phyloP scores from a whole-genome alignment of 1,140 invertebrate species.

The Zaprionus ghesquierei region DNA sequence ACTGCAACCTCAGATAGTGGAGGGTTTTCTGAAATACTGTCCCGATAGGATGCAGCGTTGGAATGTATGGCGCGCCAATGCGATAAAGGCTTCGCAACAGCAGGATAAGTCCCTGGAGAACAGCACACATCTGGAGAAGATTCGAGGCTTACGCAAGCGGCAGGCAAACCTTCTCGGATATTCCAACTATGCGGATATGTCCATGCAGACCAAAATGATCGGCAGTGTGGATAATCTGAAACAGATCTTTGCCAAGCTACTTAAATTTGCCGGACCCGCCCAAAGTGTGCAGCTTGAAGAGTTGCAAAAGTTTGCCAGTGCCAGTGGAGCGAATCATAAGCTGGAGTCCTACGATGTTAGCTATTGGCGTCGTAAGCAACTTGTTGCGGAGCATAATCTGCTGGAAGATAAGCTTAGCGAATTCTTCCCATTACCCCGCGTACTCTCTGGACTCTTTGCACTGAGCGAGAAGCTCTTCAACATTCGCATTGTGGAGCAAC shows the following conservation, averaged over 20 bases:
- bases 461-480: conserved; percentile 91
- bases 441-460: conserved; percentile 89
- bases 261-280: conserved; percentile 87
- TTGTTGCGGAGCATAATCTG: conserved; percentile 86
- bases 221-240: conserved; percentile 90
- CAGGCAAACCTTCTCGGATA: conserved; percentile 92
- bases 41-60: conserved; percentile 89
- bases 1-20: conserved; percentile 88
- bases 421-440: conserved; percentile 92
- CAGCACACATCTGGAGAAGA: conserved; percentile 89
- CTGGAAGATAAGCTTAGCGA: conserved; percentile 89
- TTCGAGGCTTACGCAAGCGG: conserved; percentile 87
- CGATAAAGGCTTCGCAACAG: conserved; percentile 87
- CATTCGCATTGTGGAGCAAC: conserved; percentile 90
- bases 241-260: conserved; percentile 88
- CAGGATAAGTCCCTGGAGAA: conserved; percentile 87
- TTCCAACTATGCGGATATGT: conserved; percentile 91
- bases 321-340: conserved; percentile 87
- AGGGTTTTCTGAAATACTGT: conserved; percentile 92
- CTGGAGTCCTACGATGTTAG: conserved; percentile 93
- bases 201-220: conserved; percentile 97
- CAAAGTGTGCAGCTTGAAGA: conserved; percentile 90
- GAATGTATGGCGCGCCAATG: conserved; percentile 92
- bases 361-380: conserved; percentile 92
- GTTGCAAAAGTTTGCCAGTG: conserved; percentile 89